Percentiles rank a stretch among this genome's conserved stretches.
Conservation (phyloP, 2,797 vertebrate species). For the Pterois miles region DNA sequence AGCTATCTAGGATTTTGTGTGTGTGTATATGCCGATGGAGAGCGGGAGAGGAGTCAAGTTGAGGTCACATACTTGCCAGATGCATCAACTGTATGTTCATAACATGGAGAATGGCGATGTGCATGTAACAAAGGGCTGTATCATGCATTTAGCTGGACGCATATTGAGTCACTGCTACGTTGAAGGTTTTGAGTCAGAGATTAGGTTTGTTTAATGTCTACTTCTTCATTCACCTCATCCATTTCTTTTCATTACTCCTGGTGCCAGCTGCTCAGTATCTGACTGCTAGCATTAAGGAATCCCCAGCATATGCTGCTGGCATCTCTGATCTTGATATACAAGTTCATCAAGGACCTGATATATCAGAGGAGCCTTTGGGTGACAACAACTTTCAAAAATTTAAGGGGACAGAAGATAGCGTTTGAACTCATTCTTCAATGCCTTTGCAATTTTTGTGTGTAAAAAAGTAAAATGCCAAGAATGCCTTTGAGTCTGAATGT, state of each 20-base stretch:
- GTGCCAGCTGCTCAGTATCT: neutral
- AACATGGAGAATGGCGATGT: neutral
- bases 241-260: neutral
- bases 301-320: neutral
- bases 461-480: too few relatives aligned
- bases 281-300: neutral
- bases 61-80: constrained; percentile 10
- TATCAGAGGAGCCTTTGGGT: neutral
- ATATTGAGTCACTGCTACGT: neutral
- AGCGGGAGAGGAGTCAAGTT: constrained; percentile 9
- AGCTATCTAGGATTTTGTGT: neutral
- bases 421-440: too few relatives aligned
- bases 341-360: neutral
- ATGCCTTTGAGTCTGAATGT: too few relatives aligned
- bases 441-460: too few relatives aligned
- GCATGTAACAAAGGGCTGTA: neutral
- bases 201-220: neutral
- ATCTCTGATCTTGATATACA: neutral
- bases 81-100: neutral
- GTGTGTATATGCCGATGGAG: neutral
- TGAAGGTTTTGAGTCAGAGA: neutral
- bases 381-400: neutral
- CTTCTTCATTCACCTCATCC: neutral
- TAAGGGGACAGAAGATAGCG: too few relatives aligned
- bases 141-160: neutral